Evolutionary conservation across 2,113 vertebrate species (phyloP), one percentile per base, ranked within the genome.

Genomic region (Erpornis zantholeuca): DNA sequence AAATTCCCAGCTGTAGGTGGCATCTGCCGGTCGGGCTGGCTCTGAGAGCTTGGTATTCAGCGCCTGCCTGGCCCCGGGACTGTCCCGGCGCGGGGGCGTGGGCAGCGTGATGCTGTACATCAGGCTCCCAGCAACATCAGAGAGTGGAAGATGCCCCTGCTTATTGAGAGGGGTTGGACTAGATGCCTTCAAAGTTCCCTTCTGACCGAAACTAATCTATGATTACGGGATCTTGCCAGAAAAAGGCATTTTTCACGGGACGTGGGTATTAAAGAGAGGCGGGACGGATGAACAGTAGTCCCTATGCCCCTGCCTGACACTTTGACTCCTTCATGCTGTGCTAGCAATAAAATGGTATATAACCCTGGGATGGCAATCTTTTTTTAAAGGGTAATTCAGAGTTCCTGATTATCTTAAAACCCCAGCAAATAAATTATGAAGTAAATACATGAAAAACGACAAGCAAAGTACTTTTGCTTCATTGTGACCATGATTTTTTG

Each of bases 231-330:
- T 47, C 53, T 52, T 16, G 12, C 21, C 35, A 15, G 10, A 5
- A 22, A 65, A 65, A 54, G 5, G 1, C 6, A 6, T 40, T 61
- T 73, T 35, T 19, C 50, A 7, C 2, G 7, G 27, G 27, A 5
- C 21, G 16, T 4, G 23, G 27, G 29, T 17, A 8, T 9, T 17
- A 7, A 6, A 3, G 25, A n/a, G 36, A 23, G 24, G 28, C 20
- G 13, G 47, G 27, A 21, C 0, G 6, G 27, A 15, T 21, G 14
- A 10, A 13, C 7, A 2, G 18, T 11, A 42, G 25, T 20, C 8
- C 20, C 42, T 33, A 0, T 42, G 3, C 6, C 18, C 64, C 50
- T 24, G 19, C 44, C n/a, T 6, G 15, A 14, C 5, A 1, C 28
- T 61, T 78, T 7, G 33, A 4, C 7, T 33, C 22, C 11, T 64